phyloP scores from a whole-genome alignment of 2,797 vertebrate species.

The Aldrovandia affinis region DNA sequence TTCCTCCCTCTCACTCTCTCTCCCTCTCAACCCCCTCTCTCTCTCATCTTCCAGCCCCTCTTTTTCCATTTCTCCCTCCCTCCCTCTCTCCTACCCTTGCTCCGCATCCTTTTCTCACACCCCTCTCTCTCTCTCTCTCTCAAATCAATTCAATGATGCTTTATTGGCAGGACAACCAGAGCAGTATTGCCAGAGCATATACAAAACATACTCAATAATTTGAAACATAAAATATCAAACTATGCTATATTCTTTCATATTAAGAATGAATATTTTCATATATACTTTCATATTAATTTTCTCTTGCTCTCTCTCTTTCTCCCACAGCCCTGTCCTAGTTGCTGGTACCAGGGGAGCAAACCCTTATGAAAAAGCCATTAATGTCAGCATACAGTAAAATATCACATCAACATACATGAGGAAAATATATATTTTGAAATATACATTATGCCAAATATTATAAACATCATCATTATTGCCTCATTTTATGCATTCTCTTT shows the following conservation, averaged over 20 bases:
- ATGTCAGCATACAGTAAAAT: not conserved
- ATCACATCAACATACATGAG: not conserved
- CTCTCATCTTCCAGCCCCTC: not conserved
- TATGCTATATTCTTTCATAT: too few relatives aligned
- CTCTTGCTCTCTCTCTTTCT: not conserved
- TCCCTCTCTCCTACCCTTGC: not conserved
- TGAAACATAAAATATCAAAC: too few relatives aligned
- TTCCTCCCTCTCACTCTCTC: not conserved
- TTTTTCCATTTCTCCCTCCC: not conserved
- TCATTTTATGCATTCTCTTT: not conserved
- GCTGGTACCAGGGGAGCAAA: slow-evolving; percentile 13
- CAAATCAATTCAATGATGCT: too few relatives aligned
- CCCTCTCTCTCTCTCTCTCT: slow-evolving; percentile 1
- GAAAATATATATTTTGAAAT: not conserved
- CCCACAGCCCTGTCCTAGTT: slow-evolving; percentile 17
- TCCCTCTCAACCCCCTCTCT: slow-evolving; percentile 22
- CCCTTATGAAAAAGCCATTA: not conserved
- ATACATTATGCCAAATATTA: not conserved
- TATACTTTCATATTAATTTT: too few relatives aligned
- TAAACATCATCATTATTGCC: not conserved
- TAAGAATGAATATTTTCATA: too few relatives aligned
- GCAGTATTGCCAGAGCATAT: too few relatives aligned
- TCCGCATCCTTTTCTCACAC: not conserved
- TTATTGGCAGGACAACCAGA: too few relatives aligned
- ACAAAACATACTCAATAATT: too few relatives aligned